phyloP scores from a whole-genome alignment of 2,888 invertebrate genomes.

The Sesamia inferens region DNA sequence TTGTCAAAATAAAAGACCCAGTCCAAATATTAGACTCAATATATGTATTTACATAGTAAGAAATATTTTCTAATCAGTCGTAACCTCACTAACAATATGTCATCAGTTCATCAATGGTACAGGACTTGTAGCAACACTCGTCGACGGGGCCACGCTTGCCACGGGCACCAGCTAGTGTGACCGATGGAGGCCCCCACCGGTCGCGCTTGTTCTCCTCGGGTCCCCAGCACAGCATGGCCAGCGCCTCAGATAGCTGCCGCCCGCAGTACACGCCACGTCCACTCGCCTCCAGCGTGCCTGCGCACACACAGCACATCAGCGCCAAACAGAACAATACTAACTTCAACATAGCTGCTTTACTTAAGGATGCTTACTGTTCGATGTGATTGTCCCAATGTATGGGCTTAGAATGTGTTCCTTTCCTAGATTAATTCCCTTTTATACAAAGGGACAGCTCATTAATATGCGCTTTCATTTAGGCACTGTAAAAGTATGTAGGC shows the following conservation, averaged over 20 bases:
- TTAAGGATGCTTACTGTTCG: background rate
- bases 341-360: slow-evolving; percentile 30
- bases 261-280: slow-evolving; percentile 49
- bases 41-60: slow-evolving; percentile 23
- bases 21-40: background rate
- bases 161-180: slow-evolving; percentile 46
- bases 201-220: slow-evolving; percentile 37
- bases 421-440: slow-evolving; percentile 29
- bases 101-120: slow-evolving; percentile 63
- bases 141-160: slow-evolving; percentile 60
- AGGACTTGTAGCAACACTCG: slow-evolving; percentile 70
- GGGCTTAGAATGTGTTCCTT: slow-evolving; percentile 30
- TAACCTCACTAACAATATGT: slow-evolving; percentile 56
- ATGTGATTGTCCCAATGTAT: slow-evolving; percentile 23
- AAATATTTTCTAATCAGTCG: slow-evolving; percentile 5
- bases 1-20: background rate
- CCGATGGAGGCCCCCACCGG: slow-evolving; percentile 20
- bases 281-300: background rate
- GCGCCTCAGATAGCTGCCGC: slow-evolving; percentile 29
- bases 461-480: slow-evolving; percentile 24
- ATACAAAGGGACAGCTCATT: slow-evolving; percentile 37
- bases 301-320: slow-evolving; percentile 22
- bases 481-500: slow-evolving; percentile 14
- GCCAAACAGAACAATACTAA: slow-evolving; percentile 20
- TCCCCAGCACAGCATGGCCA: slow-evolving; percentile 44